Evolutionary conservation across 2,888 invertebrate genomes (phyloP), one percentile per base, ranked within the genome.

Genomic region (Chalcosyrphus nemorum): DNA sequence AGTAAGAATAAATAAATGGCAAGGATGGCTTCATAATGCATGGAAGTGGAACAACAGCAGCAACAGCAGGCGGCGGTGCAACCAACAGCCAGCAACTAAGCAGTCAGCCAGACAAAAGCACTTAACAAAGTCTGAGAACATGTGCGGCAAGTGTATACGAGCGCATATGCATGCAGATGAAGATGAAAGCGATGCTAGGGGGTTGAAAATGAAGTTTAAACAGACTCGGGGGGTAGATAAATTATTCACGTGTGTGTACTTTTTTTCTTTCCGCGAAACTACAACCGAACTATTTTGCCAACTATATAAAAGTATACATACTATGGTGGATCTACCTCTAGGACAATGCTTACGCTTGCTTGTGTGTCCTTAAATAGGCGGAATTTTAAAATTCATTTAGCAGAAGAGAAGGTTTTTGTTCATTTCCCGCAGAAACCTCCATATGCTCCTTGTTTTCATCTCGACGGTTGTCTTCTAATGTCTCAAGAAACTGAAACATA

Each of bases 61-160:
- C 38, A 65, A 27, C 19, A 74, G 29, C 50, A 24, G n/a, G 24
- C 21, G 6, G 50, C 47, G 41, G 24, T 13, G 24, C 65, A 75
- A 41, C 32, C 61, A 45, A 70, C 52, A 70, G 50, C 54, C 72
- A 38, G 47, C 50, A 75, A 52, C 63, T 63, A 75, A 52, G 57
- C 75, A 81, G 75, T 65, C 70, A 76, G 65, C 81, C 71, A 81
- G 81, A 81, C 81, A 81, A 81, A 81, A 76, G 81, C 81, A 81
- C 81, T 81, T 81, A 81, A 76, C 81, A 76, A 76, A 76, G 81
- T 76, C 81, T 81, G 71, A 81, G 76, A 71, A 81, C 81, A 81
- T 76, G 71, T 81, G 70, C 63, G 63, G 81, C 81, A 81, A 56
- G 74, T 70, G 43, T 68, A 50, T 32, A 50, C n/a, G 63, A 56